Evolutionary conservation across 2,113 vertebrate genomes (phyloP).

Genomic region (Geococcyx californianus): DNA sequence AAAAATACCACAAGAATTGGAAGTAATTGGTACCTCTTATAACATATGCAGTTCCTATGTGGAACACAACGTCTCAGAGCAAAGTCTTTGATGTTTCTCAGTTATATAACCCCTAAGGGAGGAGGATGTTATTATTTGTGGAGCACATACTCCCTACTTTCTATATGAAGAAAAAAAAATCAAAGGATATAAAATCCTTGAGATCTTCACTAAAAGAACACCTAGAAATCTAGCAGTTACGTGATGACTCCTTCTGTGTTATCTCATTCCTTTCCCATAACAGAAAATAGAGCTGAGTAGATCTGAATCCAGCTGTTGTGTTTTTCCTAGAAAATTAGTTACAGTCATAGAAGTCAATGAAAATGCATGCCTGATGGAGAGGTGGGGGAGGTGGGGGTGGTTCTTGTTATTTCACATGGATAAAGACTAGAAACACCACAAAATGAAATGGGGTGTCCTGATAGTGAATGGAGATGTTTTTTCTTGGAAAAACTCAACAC

Average conservation of each 20-base stretch:
- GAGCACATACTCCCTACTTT: neutral
- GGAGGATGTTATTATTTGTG: constrained; percentile 2
- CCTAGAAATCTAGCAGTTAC: neutral
- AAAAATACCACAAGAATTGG: constrained; percentile 39
- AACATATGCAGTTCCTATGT: constrained; percentile 34
- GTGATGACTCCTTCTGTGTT: neutral
- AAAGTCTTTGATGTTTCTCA: constrained; percentile 45
- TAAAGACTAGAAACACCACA: neutral
- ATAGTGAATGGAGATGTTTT: neutral
- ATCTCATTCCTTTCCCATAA: neutral
- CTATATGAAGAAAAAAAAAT: neutral
- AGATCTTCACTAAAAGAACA: neutral
- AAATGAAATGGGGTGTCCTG: neutral
- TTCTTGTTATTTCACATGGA: neutral
- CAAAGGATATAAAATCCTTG: fast-evolving
- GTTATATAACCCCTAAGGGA: constrained; percentile 33
- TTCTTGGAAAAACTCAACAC: neutral
- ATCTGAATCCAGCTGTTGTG: neutral
- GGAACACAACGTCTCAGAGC: constrained; percentile 41
- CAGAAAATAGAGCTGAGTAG: neutral
- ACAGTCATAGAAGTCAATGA: neutral
- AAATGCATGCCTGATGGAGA: neutral
- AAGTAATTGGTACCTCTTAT: constrained; percentile 57
- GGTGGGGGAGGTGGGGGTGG: no score
- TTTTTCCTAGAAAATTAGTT: neutral